phyloP scores from a whole-genome alignment of 2,113 vertebrate genomes.

The Dissostichus mawsoni region DNA sequence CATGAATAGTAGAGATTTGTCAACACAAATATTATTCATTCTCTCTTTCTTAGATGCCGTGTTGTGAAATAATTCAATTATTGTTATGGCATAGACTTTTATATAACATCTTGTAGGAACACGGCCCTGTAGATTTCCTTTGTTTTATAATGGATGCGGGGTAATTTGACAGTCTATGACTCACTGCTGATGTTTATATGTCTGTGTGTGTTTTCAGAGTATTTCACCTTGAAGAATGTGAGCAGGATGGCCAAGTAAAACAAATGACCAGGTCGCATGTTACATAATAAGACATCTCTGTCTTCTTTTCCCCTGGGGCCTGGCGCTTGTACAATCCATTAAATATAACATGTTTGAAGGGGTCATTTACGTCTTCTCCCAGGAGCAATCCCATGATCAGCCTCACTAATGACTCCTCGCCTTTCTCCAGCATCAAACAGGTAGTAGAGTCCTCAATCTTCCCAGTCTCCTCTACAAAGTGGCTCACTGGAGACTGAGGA shows the following conservation, averaged over 20 bases:
- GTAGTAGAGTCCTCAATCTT: conserved; percentile 30
- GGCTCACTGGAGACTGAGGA: not conserved
- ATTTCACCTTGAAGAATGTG: conserved; percentile 23
- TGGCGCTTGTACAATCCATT: conserved; percentile 47
- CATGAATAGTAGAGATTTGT: conserved; percentile 36
- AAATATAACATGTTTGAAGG: conserved; percentile 38
- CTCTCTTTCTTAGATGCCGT: not conserved
- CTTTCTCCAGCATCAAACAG: conserved; percentile 35
- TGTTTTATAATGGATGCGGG: conserved; percentile 22
- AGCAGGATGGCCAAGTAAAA: conserved; percentile 29
- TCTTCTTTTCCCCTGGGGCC: conserved; percentile 2
- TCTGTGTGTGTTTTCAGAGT: conserved; percentile 31
- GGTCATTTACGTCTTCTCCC: conserved; percentile 46
- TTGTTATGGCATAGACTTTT: conserved; percentile 27
- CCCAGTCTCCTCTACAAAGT: conserved; percentile 5
- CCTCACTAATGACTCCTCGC: conserved; percentile 50
- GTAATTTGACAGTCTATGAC: conserved; percentile 23
- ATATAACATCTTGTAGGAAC: conserved; percentile 38
- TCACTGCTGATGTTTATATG: conserved; percentile 29
- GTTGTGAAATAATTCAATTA: conserved; percentile 8
- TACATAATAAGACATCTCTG: conserved; percentile 34
- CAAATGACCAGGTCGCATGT: conserved; percentile 43
- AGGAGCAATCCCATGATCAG: conserved; percentile 35
- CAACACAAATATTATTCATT: conserved; percentile 17
- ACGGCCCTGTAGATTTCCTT: conserved; percentile 23